Evolutionary conservation across 2,797 vertebrate genomes (phyloP).

Genomic region (Spinus pinus): DNA sequence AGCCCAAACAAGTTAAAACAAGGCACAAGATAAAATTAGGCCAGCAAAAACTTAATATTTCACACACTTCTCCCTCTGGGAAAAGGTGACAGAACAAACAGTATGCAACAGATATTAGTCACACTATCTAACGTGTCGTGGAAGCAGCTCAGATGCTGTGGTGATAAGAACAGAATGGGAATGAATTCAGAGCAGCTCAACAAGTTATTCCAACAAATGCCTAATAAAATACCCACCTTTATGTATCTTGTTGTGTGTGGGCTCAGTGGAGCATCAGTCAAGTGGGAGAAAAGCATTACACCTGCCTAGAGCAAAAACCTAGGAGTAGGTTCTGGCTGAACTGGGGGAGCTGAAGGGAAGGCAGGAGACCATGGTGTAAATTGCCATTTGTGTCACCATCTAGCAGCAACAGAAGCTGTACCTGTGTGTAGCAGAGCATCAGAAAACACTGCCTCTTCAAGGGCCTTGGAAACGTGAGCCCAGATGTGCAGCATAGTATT

Average conservation of each 20-base stretch:
- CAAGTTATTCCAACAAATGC: neutral
- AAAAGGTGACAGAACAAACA: constrained; percentile 64
- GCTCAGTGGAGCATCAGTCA: neutral
- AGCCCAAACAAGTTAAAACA: neutral
- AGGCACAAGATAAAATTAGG: constrained; percentile 42
- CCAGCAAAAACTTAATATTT: constrained; percentile 38
- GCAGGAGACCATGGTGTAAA: neutral
- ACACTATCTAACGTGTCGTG: constrained; percentile 6
- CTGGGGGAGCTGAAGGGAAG: neutral
- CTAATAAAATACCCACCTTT: neutral
- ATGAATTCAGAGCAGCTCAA: neutral
- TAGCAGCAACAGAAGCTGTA: neutral
- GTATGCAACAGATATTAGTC: constrained; percentile 60
- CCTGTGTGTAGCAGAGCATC: neutral
- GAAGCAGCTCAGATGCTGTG: constrained; percentile 9
- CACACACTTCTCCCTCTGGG: constrained; percentile 34
- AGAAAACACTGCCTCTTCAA: neutral
- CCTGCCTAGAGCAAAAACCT: neutral
- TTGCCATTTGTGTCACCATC: neutral
- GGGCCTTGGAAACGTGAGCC: neutral
- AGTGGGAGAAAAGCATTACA: neutral
- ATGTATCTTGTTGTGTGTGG: neutral
- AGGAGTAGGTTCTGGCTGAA: neutral
- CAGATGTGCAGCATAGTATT: fast-evolving
- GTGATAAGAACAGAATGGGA: neutral